These are phyloP conservation scores for Orthonychiurus folsomi DNA, from an alignment of 2,888 invertebrate species.

Conservation along the genomic window DNA sequence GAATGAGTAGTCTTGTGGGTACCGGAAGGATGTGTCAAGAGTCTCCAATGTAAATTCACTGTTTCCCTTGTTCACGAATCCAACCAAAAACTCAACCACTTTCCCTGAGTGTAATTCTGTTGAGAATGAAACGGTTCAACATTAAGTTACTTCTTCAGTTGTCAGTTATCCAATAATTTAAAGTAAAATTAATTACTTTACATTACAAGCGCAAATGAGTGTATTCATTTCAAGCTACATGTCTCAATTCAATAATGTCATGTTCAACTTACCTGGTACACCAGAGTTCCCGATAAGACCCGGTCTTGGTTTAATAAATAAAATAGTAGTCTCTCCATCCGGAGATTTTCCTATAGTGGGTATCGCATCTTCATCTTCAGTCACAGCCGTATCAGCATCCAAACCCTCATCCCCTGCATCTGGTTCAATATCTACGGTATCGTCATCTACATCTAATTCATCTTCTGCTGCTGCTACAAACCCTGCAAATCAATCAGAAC, in stretches of 20 bases:
- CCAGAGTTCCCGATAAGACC: slow-evolving; percentile 36
- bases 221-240: slow-evolving; percentile 27
- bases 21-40: slow-evolving; percentile 95
- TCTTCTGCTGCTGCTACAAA: slow-evolving; percentile 43
- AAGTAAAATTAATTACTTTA: too few relatives aligned
- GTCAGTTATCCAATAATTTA: neutral
- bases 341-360: slow-evolving; percentile 59
- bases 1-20: slow-evolving; percentile 96
- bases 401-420: slow-evolving; percentile 39
- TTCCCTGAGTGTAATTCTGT: slow-evolving; percentile 83
- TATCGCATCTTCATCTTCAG: slow-evolving; percentile 54
- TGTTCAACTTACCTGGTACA: slow-evolving; percentile 32
- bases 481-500: slow-evolving; percentile 18
- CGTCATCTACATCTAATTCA: slow-evolving; percentile 52
- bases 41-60: slow-evolving; percentile 85
- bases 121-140: slow-evolving; percentile 36
- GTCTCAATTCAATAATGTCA: slow-evolving; percentile 25
- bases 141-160: slow-evolving; percentile 4
- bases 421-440: slow-evolving; percentile 46
- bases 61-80: slow-evolving; percentile 88
- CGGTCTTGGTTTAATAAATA: slow-evolving; percentile 68
- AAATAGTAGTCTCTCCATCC: slow-evolving; percentile 80
- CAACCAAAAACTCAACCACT: slow-evolving; percentile 88
- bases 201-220: too few relatives aligned
- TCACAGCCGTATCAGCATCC: slow-evolving; percentile 44